phyloP scores from a whole-genome alignment of 2,888 invertebrate species.

The Pseudoips prasinana region DNA sequence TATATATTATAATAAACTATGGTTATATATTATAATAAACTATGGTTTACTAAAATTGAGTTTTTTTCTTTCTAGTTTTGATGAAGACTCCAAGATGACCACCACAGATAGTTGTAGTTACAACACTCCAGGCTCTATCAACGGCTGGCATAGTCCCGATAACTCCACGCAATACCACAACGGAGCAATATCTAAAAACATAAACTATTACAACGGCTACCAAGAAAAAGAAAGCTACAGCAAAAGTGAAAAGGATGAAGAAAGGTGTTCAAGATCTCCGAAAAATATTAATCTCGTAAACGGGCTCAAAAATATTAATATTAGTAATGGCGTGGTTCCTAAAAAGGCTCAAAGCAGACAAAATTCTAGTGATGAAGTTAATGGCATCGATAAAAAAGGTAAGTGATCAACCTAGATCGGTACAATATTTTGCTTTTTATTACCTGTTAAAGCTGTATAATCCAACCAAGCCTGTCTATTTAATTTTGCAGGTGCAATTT shows the following conservation, averaged over 20 bases:
- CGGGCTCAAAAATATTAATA: slow-evolving; percentile 70
- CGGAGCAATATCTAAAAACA: slow-evolving; percentile 71
- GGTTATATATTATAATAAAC: too few species aligned
- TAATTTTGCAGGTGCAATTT: slow-evolving; percentile 57
- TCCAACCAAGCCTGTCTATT: too few species aligned
- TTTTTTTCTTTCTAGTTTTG: slow-evolving; percentile 65
- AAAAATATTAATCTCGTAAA: slow-evolving; percentile 72
- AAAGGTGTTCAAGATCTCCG: slow-evolving; percentile 54
- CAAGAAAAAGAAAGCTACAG: slow-evolving; percentile 54
- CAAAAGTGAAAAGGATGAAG: slow-evolving; percentile 47
- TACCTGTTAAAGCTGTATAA: too few species aligned
- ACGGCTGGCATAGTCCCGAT: slow-evolving; percentile 82
- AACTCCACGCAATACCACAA: slow-evolving; percentile 66
- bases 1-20: too few species aligned
- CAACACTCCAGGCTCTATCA: slow-evolving; percentile 78
- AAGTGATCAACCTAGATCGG: too few species aligned
- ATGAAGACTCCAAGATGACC: slow-evolving; percentile 83
- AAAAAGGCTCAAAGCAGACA: slow-evolving; percentile 66
- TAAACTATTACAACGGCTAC: slow-evolving; percentile 65
- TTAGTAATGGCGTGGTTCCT: slow-evolving; percentile 66
- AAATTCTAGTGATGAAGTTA: slow-evolving; percentile 65
- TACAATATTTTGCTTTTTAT: too few species aligned
- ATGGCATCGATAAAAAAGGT: slow-evolving; percentile 69
- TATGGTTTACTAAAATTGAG: too few species aligned
- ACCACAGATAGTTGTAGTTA: slow-evolving; percentile 82